Base-by-base conservation (phyloP, 2,888 invertebrate species). In the Troides helena region DNA sequence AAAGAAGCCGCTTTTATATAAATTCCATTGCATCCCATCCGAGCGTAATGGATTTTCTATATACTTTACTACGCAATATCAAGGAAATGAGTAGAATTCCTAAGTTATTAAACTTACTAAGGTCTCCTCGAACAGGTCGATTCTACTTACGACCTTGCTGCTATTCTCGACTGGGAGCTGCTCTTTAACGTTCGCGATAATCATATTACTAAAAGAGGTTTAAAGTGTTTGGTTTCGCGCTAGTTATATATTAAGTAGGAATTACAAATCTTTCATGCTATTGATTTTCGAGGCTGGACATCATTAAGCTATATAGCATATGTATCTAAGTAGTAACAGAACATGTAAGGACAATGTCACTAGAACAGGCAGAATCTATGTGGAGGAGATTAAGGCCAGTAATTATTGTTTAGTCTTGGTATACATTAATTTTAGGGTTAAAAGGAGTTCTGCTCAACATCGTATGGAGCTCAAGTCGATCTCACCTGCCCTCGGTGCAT, bases 11-110 rank as follows among this genome's bases (percentile, higher is more conserved):
- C 50, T 39, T 39, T 58, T 39, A 66, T 62, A 70, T 62, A 63
- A 70, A 70, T 70, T 70, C 67, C 67, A 69, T 43, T 68, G 71
- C 71, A 73, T 71, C 67, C 62, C 66, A 50, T 25, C 59, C 67
- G 71, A n/a, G 25, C 65, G 68, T 71, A 73, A 73, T 73, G 71
- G 73, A 68, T 73, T 73, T 73, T 70, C 73, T 71, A 73, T 73
- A 71, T 62, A 68, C 64, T 73, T 71, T 73, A 73, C 71, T 73
- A 67, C 71, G 65, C 73, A 68, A 71, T 73, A 73, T 71, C 62
- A 60, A 62, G 68, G 70, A 70, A 71, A 70, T 70, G 71, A 71
- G 68, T 71, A 73, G 71, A 62, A 68, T 70, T 70, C 73, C 71
- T 73, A 64, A 62, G 71, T 68, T 67, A 71, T 72, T 69, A 72